Percentiles rank a stretch among this genome's conserved stretches.
Conservation (phyloP, 2,797 vertebrate species). For the Gymnoscopelus microlampas region DNA sequence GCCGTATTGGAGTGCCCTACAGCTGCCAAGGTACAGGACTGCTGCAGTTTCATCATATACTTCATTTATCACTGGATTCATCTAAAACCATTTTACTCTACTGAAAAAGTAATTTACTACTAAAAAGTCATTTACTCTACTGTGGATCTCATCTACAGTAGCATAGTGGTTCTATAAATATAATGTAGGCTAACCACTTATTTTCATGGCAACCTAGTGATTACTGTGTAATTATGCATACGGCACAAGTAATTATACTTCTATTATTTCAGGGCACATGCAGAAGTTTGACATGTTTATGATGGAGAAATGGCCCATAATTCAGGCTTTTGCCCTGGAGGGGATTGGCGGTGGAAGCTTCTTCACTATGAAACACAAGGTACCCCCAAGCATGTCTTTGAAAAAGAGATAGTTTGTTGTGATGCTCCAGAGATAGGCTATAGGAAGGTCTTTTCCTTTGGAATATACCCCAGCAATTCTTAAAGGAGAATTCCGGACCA, state of each 20-base stretch:
- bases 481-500: too few species aligned
- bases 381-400: constrained; percentile 54
- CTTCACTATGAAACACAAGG: constrained; percentile 97
- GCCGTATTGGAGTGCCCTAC: constrained; percentile 91
- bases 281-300: constrained; percentile 98
- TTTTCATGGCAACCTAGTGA: not conserved
- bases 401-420: not conserved
- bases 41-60: not conserved
- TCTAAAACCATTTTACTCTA: too few species aligned
- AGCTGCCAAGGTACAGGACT: constrained; percentile 88
- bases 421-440: not conserved
- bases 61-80: not conserved
- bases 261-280: constrained; percentile 86
- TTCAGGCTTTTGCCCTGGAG: constrained; percentile 96
- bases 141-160: not conserved
- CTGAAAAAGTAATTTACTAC: too few species aligned
- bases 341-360: constrained; percentile 96
- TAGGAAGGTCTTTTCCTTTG: not conserved
- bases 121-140: not conserved
- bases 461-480: not conserved
- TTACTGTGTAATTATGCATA: constrained; percentile 5
- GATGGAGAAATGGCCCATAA: constrained; percentile 97
- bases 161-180: not conserved
- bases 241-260: constrained; percentile 33
- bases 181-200: not conserved